A percentile compares a stretch with the other conserved stretches of the same genome.
These are phyloP conservation scores for Synergus gifuensis DNA, from an alignment of 2,888 invertebrate genomes.

Conservation along the genomic window DNA sequence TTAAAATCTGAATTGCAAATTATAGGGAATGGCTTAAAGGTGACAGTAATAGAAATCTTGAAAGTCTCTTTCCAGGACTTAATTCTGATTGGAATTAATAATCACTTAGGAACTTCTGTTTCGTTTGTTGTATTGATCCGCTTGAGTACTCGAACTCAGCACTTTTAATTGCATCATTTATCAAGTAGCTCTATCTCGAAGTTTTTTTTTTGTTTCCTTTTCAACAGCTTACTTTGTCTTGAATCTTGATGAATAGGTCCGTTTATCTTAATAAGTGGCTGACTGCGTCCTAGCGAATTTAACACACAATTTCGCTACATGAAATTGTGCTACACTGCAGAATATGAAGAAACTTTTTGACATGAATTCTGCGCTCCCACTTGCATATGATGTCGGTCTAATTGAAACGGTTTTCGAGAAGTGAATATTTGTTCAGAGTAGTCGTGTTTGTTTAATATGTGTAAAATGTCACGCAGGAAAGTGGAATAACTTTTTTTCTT, in stretches of 20 bases:
- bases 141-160: slow-evolving; percentile 12
- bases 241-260: slow-evolving; percentile 40
- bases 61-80: not conserved
- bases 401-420: slow-evolving; percentile 24
- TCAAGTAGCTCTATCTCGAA: slow-evolving; percentile 20
- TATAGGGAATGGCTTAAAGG: not conserved
- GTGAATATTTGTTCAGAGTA: slow-evolving; percentile 17
- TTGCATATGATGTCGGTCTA: slow-evolving; percentile 25
- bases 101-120: slow-evolving; percentile 21
- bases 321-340: slow-evolving; percentile 15
- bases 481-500: not conserved
- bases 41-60: not conserved
- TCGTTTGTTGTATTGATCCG: slow-evolving; percentile 27
- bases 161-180: slow-evolving; percentile 34
- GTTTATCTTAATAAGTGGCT: slow-evolving; percentile 42
- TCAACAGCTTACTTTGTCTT: slow-evolving; percentile 41
- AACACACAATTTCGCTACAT: slow-evolving; percentile 23
- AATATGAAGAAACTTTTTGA: slow-evolving; percentile 31
- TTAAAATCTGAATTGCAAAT: slow-evolving; percentile 1
- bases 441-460: slow-evolving; percentile 12
- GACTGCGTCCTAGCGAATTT: slow-evolving; percentile 12
- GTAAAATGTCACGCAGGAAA: slow-evolving; percentile 13
- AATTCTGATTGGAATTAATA: slow-evolving; percentile 29
- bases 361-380: not conserved
- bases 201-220: slow-evolving; percentile 14